Evolutionary conservation across 2,888 invertebrate species (phyloP).

Genomic region (Stenolophus ochropezus): DNA sequence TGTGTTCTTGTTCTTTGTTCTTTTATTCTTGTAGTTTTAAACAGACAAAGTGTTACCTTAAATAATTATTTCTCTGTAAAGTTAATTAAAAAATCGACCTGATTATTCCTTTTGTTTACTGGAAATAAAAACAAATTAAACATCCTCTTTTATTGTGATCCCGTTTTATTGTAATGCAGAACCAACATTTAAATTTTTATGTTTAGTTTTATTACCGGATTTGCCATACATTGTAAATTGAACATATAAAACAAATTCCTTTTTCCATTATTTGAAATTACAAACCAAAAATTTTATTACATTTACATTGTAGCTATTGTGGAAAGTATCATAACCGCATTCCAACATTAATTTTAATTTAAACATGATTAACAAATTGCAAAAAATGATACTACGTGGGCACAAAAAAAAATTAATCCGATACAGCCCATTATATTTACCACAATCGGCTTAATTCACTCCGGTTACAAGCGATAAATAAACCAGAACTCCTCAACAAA

Average conservation of each 20-base stretch:
- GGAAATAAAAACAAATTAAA: neutral
- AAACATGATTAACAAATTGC: slow-evolving; percentile 1
- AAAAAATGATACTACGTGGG: neutral
- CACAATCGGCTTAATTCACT: slow-evolving; percentile 27
- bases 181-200: neutral
- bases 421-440: slow-evolving; percentile 17
- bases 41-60: neutral
- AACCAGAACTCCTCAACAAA: slow-evolving; percentile 26
- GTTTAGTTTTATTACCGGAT: neutral
- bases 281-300: neutral
- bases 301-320: neutral
- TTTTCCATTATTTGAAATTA: neutral
- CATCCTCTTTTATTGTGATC: neutral
- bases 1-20: neutral
- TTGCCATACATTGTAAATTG: neutral
- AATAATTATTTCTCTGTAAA: neutral
- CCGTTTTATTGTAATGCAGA: neutral
- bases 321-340: neutral
- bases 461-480: slow-evolving; percentile 11
- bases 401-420: slow-evolving; percentile 12
- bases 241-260: neutral
- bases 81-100: neutral
- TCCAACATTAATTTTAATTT: slow-evolving; percentile 15
- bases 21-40: too few species aligned
- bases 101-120: neutral